Base-by-base conservation (phyloP, 2,113 vertebrate species). In the Melanerpes aurifrons region DNA sequence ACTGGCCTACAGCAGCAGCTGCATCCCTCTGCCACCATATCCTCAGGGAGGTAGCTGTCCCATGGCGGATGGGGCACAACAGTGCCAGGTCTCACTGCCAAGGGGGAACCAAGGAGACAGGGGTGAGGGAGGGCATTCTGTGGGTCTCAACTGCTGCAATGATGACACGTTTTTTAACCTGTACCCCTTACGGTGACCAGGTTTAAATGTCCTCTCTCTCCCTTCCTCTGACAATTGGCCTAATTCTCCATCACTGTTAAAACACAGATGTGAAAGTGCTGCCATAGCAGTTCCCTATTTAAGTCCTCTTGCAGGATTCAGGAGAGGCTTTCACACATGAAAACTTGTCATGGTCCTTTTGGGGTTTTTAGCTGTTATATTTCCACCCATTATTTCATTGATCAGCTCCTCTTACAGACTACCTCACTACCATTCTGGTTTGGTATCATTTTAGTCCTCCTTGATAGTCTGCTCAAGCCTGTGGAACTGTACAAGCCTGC, bases 11-110 rank as follows among this genome's bases (percentile, higher is more conserved):
- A 67, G 66, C 3, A 5, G 45, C 48, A 12, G 64, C 89, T 80
- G 85, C 26, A 48, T 50, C n/a, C 73, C 89, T 17, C 47, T 74
- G 1, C 70, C 83, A 1, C n/a, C 90, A 1, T 81, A 66, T 80
- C 82, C 81, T 4, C 96, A 94, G 62, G 96, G 86, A 7, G 93
- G 96, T 4, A 86, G 93, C 8, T 64, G 91, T 43, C 31, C 96
- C 58, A 9, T 29, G 11, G 78, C 6, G 2, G 89, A 79, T 0
- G 6, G n/a, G 37, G 10, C 92, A 8, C 92, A 62, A 5, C 89
- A 82, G 35, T 48, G 5, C 9, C 96, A 90, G 26, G 90, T 69
- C 64, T 9, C 37, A 7, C 85, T 96, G 1, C 22, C 8, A 2
- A 73, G 71, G 81, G 76, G 80, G 29, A 48, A 40, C 1, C 76